phyloP scores from a whole-genome alignment of 2,797 vertebrate species.

The Lates japonicus region DNA sequence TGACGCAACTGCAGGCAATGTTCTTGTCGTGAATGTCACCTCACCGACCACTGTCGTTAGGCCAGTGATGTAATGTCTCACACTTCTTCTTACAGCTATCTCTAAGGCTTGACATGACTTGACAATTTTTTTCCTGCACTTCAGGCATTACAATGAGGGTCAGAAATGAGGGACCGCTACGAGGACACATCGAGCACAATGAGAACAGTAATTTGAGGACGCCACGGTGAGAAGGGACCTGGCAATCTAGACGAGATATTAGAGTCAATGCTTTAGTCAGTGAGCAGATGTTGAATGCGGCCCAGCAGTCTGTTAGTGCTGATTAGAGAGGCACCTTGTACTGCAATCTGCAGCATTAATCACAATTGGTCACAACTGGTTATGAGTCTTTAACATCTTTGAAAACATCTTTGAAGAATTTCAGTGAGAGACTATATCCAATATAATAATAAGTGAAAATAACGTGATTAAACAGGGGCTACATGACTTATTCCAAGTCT shows the following conservation, averaged over 20 bases:
- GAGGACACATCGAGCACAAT: constrained; percentile 23
- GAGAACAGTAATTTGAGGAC: constrained; percentile 29
- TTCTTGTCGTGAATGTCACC: constrained; percentile 8
- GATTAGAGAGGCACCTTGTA: constrained; percentile 8
- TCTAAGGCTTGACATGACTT: constrained; percentile 21
- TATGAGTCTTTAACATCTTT: constrained; percentile 1
- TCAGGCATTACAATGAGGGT: constrained; percentile 6
- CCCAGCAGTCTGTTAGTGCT: constrained; percentile 15
- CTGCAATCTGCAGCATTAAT: constrained; percentile 25
- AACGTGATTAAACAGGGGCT: background rate
- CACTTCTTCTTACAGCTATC: background rate
- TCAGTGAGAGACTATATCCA: background rate
- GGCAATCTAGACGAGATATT: constrained; percentile 13
- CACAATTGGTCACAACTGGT: constrained; percentile 12
- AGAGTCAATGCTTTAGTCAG: background rate
- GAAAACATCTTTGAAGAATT: background rate
- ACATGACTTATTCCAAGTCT: constrained; percentile 1
- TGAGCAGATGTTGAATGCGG: constrained; percentile 33
- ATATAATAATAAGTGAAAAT: background rate
- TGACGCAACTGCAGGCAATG: background rate
- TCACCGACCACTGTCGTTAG: background rate
- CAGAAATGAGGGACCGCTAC: background rate
- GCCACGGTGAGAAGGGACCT: background rate
- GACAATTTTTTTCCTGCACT: background rate
- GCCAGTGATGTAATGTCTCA: constrained; percentile 4